Base-by-base conservation (phyloP, 2,888 invertebrate genomes). In the Seira ritae region DNA sequence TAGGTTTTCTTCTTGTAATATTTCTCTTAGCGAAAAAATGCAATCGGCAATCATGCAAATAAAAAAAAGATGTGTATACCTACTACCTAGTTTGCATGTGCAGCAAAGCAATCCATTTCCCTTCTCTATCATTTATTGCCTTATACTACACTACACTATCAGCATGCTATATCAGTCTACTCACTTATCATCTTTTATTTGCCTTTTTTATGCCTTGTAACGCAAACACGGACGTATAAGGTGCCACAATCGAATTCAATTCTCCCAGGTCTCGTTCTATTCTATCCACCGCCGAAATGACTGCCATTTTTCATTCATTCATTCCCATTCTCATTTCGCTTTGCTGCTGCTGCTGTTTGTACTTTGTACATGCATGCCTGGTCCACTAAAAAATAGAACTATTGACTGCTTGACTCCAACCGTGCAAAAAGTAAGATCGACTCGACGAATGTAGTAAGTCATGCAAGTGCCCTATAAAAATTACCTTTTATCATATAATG, bases 231-330 rank as follows among this genome's bases (percentile, higher is more conserved):
- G 15, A 50, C 50, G 31, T 31, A 31, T 31, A 50, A 3, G 50
- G 50, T 50, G 50, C 50, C 50, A 50, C 50, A 12, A 50, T 50
- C 50, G 50, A 50, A 50, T 50, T n/a, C 15, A 50, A 50, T 50
- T 50, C 50, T 50, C 50, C 17, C 17, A 50, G 50, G 50, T n/a
- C 50, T 50, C 50, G 15, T 50, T 50, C 50, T 12, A 50, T 50
- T 50, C 31, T 31, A 2, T 31, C 50, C 50, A 50, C 50, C 50
- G 12, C 15, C 50, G 15, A 50, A 50, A 50, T n/a, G 50, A n/a
- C 17, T 50, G 50, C 50, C 17, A 50, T 50, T 50, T 50, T 50
- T 50, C 50, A 50, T 50, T 50, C 50, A 50, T 50, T 31, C 31
- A 31, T 31, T 31, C 3, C 31, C 8, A 8, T n/a, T 42, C 42